A percentile compares a stretch with the other conserved stretches of the same genome.
Evolutionary conservation across 1,140 invertebrate species (phyloP).

Genomic region (Aphaenogaster ashmeadi): DNA sequence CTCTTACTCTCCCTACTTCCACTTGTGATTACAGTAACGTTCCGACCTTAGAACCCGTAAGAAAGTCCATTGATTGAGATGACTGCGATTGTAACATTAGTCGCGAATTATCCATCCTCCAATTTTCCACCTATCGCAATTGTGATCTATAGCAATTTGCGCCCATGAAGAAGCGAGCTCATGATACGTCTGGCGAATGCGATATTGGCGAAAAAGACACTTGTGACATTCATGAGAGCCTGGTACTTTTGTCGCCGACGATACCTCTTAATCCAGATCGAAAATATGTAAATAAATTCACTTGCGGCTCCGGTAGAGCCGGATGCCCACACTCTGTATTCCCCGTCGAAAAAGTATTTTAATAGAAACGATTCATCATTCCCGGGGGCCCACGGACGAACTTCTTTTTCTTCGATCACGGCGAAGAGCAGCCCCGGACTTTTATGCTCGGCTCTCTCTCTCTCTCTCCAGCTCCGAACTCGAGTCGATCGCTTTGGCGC

Average conservation of each 20-base stretch:
- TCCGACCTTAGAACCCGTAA: neutral
- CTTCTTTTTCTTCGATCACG: conserved; percentile 72
- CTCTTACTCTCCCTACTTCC: neutral
- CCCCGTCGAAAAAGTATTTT: conserved; percentile 87
- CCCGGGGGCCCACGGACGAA: conserved; percentile 76
- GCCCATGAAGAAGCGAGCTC: neutral
- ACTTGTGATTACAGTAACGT: conserved; percentile 9
- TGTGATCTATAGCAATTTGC: conserved; percentile 19
- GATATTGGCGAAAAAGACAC: neutral
- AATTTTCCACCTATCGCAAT: conserved; percentile 9
- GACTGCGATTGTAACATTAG: conserved; percentile 16
- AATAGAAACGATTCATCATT: conserved; percentile 88
- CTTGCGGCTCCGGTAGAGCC: conserved; percentile 80
- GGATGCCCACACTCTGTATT: conserved; percentile 85
- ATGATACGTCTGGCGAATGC: neutral
- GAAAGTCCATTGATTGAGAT: conserved; percentile 1
- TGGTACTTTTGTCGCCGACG: conserved; percentile 63
- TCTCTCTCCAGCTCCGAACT: neutral
- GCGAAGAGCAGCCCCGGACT: conserved; percentile 43
- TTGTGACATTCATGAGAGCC: conserved; percentile 15
- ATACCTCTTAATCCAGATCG: conserved; percentile 87
- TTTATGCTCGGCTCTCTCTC: conserved; percentile 44
- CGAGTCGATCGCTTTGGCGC: conserved; percentile 60
- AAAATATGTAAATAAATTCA: conserved; percentile 88
- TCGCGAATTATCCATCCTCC: neutral